A percentile compares a stretch with the other conserved stretches of the same genome.
phyloP scores from a whole-genome alignment of 2,113 vertebrate species.

The Eulemur macaco region DNA sequence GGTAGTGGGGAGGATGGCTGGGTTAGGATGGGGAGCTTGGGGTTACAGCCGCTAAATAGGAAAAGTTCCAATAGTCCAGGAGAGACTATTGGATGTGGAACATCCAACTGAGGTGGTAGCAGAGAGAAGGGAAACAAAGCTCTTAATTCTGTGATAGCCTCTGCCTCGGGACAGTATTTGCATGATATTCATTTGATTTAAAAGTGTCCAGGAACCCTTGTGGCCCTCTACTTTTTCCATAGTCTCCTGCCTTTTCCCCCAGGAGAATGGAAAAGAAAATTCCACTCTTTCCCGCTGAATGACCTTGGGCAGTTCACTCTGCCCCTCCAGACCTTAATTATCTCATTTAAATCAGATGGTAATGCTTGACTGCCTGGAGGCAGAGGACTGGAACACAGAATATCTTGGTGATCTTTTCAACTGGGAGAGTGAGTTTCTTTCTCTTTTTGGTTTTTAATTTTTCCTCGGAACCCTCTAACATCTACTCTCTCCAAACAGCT shows the following conservation, averaged over 20 bases:
- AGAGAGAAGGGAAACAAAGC: not conserved
- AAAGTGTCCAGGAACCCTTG: not conserved
- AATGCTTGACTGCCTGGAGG: not conserved
- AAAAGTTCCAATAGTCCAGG: not conserved
- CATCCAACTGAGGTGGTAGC: not conserved
- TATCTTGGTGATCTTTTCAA: not conserved
- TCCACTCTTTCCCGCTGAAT: not conserved
- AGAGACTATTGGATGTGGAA: not conserved
- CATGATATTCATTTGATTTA: not conserved
- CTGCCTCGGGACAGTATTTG: not conserved
- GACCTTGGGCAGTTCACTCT: not conserved
- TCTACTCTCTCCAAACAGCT: not conserved
- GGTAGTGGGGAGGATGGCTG: not conserved
- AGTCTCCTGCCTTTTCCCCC: not conserved
- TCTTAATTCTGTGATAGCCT: not conserved
- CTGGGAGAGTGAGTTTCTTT: not conserved
- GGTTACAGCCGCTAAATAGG: not conserved
- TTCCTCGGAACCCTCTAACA: not conserved
- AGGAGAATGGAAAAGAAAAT: not conserved
- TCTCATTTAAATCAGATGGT: constrained; percentile 22
- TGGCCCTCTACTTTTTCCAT: not conserved
- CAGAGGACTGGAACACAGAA: not conserved
- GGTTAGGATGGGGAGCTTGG: not conserved
- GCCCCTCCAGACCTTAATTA: not conserved
- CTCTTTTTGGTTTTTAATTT: not conserved